Evolutionary conservation across 2,888 invertebrate species (phyloP).

Genomic region (Agriotes lineatus): DNA sequence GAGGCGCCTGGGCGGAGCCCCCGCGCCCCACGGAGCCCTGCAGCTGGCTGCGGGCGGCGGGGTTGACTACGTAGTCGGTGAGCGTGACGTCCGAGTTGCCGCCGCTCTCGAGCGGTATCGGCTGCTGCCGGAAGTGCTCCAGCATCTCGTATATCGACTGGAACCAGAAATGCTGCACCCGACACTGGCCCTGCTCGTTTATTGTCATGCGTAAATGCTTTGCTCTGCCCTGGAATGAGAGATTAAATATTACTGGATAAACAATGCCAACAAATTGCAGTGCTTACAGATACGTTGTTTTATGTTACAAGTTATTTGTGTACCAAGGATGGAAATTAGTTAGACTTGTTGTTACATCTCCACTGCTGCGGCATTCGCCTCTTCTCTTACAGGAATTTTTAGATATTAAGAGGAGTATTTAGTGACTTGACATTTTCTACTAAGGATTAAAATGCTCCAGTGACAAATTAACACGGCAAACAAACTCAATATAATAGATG

Average conservation of each 20-base stretch:
- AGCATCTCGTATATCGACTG: slow-evolving; percentile 97
- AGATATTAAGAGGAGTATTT: too few species aligned
- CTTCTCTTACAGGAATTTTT: too few species aligned
- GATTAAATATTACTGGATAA: neutral
- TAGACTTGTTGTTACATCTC: too few species aligned
- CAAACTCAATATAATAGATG: too few species aligned
- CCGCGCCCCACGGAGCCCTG: slow-evolving; percentile 53
- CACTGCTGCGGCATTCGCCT: too few species aligned
- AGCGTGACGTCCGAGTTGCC: slow-evolving; percentile 93
- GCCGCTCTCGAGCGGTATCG: slow-evolving; percentile 96
- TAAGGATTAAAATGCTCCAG: too few species aligned
- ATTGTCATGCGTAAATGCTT: slow-evolving; percentile 97
- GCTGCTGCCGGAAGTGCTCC: slow-evolving; percentile 94
- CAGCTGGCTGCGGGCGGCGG: slow-evolving; percentile 59
- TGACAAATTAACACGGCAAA: too few species aligned
- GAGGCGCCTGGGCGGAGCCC: slow-evolving; percentile 1
- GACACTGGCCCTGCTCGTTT: slow-evolving; percentile 92
- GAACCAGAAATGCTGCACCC: slow-evolving; percentile 94
- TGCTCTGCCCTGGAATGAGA: slow-evolving; percentile 73
- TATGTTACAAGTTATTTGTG: too few species aligned
- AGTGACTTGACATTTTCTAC: too few species aligned
- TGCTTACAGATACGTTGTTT: too few species aligned
- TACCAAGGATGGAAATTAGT: too few species aligned
- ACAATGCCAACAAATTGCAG: too few species aligned
- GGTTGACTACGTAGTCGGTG: slow-evolving; percentile 86